Evolutionary conservation across 2,113 vertebrate genomes (phyloP).

Genomic region (Paratilapia polleni): DNA sequence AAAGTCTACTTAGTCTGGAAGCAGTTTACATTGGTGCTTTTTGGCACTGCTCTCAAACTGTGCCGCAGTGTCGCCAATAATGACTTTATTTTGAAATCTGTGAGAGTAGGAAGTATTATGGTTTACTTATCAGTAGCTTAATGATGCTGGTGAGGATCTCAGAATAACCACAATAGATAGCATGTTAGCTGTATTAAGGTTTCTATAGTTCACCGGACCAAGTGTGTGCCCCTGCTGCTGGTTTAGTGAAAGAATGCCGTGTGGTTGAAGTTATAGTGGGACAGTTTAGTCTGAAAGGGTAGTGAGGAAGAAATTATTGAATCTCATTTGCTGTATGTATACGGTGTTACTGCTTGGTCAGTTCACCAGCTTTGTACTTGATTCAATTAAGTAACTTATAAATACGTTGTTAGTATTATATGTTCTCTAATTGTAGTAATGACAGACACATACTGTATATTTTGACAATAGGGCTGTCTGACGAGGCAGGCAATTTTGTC

Average conservation of each 20-base stretch:
- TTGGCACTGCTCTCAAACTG: neutral
- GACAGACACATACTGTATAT: neutral
- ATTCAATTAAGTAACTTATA: neutral
- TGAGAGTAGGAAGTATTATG: neutral
- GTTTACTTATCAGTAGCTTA: neutral
- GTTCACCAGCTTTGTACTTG: neutral
- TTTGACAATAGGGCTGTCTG: no score
- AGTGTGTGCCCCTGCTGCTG: no score
- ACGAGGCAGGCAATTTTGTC: no score
- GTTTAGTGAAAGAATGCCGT: neutral
- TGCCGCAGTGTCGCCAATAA: neutral
- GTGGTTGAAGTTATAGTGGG: neutral
- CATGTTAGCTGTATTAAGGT: neutral
- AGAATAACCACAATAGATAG: neutral
- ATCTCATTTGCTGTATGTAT: neutral
- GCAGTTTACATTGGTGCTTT: neutral
- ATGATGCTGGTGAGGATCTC: neutral
- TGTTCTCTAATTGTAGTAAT: neutral
- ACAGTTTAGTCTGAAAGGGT: neutral
- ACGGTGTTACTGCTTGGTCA: neutral
- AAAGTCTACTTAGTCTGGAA: neutral
- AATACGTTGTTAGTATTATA: neutral
- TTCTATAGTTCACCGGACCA: neutral
- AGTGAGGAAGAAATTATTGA: neutral
- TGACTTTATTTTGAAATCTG: conserved; percentile 19